A percentile compares a stretch with the other conserved stretches of the same genome.
Evolutionary conservation across 2,888 invertebrate genomes (phyloP).

Genomic region (Drosophila austrosaltans): DNA sequence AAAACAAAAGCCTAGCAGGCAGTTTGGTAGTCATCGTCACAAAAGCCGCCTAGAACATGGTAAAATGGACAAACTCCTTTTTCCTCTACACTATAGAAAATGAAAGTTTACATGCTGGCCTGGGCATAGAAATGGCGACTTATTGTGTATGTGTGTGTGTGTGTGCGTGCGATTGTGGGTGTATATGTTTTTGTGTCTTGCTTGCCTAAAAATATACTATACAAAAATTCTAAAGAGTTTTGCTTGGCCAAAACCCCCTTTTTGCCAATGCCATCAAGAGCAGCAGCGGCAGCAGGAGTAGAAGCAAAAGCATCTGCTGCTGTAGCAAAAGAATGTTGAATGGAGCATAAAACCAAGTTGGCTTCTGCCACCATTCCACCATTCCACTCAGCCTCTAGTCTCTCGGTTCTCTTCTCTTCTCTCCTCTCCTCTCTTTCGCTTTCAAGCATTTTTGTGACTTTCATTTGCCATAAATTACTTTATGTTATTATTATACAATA

Average conservation of each 20-base stretch:
- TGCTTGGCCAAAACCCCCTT: slow-evolving; percentile 38
- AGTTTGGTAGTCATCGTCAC: slow-evolving; percentile 36
- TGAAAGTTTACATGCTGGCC: slow-evolving; percentile 59
- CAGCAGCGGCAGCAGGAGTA: background rate
- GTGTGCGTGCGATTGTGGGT: slow-evolving; percentile 16
- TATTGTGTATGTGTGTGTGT: slow-evolving; percentile 29
- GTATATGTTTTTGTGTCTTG: slow-evolving; percentile 20
- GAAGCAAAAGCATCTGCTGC: slow-evolving; percentile 5
- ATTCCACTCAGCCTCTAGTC: slow-evolving; percentile 11
- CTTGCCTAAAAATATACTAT: slow-evolving; percentile 54
- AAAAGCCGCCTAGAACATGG: slow-evolving; percentile 29
- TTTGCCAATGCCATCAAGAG: background rate
- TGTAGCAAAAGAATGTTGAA: slow-evolving; percentile 29
- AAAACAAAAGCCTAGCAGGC: slow-evolving; percentile 26
- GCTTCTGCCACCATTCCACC: slow-evolving; percentile 21
- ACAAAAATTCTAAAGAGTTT: slow-evolving; percentile 64
- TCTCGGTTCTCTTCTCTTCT: background rate
- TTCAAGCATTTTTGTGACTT: slow-evolving; percentile 74
- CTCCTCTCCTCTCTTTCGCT: background rate
- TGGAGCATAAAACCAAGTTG: slow-evolving; percentile 46
- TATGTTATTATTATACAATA: slow-evolving; percentile 78
- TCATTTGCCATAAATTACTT: slow-evolving; percentile 79
- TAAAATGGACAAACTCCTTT: slow-evolving; percentile 8
- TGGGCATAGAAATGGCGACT: slow-evolving; percentile 54
- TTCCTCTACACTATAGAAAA: slow-evolving; percentile 51